A percentile compares a stretch with the other conserved stretches of the same genome.
Evolutionary conservation across 2,888 invertebrate species (phyloP).

Genomic region (Patella ulyssiponensis): DNA sequence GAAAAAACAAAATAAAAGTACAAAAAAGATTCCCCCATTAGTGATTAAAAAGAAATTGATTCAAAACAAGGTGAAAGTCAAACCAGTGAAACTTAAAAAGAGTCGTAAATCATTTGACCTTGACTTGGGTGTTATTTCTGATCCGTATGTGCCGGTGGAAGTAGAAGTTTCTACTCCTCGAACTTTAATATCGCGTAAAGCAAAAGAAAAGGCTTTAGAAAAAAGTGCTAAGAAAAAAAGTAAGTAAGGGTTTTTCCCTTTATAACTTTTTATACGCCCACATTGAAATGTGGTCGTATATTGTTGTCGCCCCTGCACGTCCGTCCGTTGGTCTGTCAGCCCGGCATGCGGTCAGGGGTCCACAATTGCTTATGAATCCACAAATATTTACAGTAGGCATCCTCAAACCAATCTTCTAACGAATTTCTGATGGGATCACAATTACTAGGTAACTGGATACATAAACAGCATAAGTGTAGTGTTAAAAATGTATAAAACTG

Average conservation of each 20-base stretch:
- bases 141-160: slow-evolving; percentile 30
- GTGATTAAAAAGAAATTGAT: not conserved
- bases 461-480: no score
- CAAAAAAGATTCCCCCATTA: slow-evolving; percentile 19
- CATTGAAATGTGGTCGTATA: no score
- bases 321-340: no score
- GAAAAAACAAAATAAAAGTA: slow-evolving; percentile 17
- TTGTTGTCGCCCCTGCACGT: no score
- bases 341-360: no score
- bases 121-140: slow-evolving; percentile 37
- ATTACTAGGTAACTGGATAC: no score
- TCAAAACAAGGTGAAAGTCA: slow-evolving; percentile 13
- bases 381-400: no score
- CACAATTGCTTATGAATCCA: no score
- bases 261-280: not conserved
- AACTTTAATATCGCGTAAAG: slow-evolving; percentile 54
- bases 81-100: slow-evolving; percentile 3
- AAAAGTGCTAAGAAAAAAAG: slow-evolving; percentile 37
- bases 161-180: slow-evolving; percentile 40
- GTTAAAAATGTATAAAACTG: no score
- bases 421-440: no score
- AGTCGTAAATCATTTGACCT: slow-evolving; percentile 19
- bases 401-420: no score
- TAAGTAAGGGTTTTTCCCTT: slow-evolving; percentile 25
- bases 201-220: slow-evolving; percentile 52